Evolutionary conservation across 2,888 invertebrate species (phyloP), one percentile per base, ranked within the genome.

Genomic region (Plemyria rubiginata): DNA sequence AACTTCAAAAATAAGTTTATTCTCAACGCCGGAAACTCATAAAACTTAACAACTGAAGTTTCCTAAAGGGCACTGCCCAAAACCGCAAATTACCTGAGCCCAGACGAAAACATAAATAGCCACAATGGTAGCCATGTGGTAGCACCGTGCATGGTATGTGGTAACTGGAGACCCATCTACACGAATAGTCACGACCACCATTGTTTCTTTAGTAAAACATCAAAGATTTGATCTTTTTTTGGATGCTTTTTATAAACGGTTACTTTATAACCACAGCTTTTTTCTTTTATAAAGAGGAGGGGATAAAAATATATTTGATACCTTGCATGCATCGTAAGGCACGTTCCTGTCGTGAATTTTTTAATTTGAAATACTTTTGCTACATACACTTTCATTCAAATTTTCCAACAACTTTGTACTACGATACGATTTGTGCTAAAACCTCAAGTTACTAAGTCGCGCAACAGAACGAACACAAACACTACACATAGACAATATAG

Each of bases 191-290:
- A 60, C 59, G 60, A 64, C 59, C 59, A 38, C 68, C 16, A 64
- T 64, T 64, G 66, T 66, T 63, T 56, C 50, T 54, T 40, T 43
- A 7, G 50, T 52, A 56, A 60, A 65, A 67, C 67, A 65, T 67
- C 57, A 62, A 65, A 43, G 53, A 8, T 54, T 46, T 29, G n/a
- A 43, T 2, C 45, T 8, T 45, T n/a, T 45, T 45, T 45, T 45
- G 9, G 1, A 16, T 11, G 11, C 2, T 11, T 38, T 38, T 38
- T 32, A 8, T 32, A 32, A 32, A 29, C 6, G 6, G 32, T 32
- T 32, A 32, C 32, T 5, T 32, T 32, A 32, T 32, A 32, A 1
- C 32, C 6, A 22, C 22, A 22, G 22, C 2, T 22, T 22, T 22
- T 22, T 22, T 22, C 22, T 22, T 22, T 22, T 22, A 22, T 22